Evolutionary conservation across 2,888 invertebrate species (phyloP).

Genomic region (Diarsia rubi): DNA sequence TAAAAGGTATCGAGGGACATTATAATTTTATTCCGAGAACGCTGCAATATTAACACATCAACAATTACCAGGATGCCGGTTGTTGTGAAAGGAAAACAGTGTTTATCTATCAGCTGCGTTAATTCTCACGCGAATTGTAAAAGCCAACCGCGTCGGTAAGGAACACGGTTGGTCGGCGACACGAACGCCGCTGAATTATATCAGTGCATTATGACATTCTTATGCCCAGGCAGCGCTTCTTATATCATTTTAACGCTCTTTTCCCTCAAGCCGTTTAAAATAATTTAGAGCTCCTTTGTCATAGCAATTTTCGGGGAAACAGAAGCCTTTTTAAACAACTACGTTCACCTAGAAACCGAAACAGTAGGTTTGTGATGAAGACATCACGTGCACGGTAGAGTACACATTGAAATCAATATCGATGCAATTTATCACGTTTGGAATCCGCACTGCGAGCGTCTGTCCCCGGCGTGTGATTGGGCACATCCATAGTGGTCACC

Average conservation of each 20-base stretch:
- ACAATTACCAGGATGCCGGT: slow-evolving; percentile 37
- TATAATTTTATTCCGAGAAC: slow-evolving; percentile 36
- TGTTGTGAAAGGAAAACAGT: slow-evolving; percentile 52
- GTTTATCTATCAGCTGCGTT: slow-evolving; percentile 54
- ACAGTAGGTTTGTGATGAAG: slow-evolving; percentile 34
- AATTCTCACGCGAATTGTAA: slow-evolving; percentile 59
- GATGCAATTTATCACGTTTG: slow-evolving; percentile 58
- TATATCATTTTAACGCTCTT: slow-evolving; percentile 48
- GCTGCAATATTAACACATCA: slow-evolving; percentile 38
- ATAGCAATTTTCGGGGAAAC: slow-evolving; percentile 29
- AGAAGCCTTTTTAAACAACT: slow-evolving; percentile 6
- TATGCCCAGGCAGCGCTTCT: slow-evolving; percentile 33
- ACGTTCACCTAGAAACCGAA: slow-evolving; percentile 1
- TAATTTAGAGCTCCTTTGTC: slow-evolving; percentile 40
- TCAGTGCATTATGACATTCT: slow-evolving; percentile 45
- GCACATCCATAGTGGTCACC: slow-evolving; percentile 52
- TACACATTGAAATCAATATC: slow-evolving; percentile 57
- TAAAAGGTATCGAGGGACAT: slow-evolving; percentile 5
- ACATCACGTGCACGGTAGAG: slow-evolving; percentile 33
- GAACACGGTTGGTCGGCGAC: slow-evolving; percentile 11
- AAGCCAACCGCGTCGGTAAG: slow-evolving; percentile 42
- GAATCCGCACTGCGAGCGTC: slow-evolving; percentile 49
- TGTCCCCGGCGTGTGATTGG: slow-evolving; percentile 60
- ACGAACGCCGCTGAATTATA: slow-evolving; percentile 41
- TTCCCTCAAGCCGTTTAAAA: slow-evolving; percentile 42